phyloP scores from a whole-genome alignment of 2,797 vertebrate species.

The Echeneis naucrates region DNA sequence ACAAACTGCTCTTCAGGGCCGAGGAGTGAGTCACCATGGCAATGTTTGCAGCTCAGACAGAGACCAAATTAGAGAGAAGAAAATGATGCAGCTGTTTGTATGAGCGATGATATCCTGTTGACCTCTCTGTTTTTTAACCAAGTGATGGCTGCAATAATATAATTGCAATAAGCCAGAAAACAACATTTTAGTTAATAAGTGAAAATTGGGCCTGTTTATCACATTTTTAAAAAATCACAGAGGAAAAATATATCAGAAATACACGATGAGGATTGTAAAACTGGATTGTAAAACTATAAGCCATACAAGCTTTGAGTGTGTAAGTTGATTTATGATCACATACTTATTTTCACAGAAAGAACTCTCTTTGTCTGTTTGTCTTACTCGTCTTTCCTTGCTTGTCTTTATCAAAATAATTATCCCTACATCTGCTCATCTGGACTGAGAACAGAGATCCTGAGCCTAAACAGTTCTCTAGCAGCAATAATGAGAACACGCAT shows the following conservation, averaged over 20 bases:
- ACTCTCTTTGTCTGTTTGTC: neutral
- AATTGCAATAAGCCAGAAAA: neutral
- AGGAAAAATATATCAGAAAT: neutral
- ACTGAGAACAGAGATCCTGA: slow-evolving; percentile 24
- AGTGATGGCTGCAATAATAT: neutral
- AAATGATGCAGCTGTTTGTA: slow-evolving; percentile 47
- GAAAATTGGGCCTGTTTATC: neutral
- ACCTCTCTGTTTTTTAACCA: neutral
- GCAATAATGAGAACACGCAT: slow-evolving; percentile 29
- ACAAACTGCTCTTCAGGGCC: slow-evolving; percentile 33
- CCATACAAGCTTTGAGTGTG: neutral
- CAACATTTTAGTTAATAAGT: slow-evolving; percentile 1
- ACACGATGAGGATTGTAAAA: neutral
- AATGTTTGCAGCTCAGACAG: slow-evolving; percentile 40
- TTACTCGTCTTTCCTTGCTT: neutral
- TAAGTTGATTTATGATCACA: neutral
- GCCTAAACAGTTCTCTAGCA: slow-evolving; percentile 32
- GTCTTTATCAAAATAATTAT: slow-evolving; percentile 14
- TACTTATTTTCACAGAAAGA: neutral
- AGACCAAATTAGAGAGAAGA: slow-evolving; percentile 34
- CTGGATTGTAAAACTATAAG: neutral
- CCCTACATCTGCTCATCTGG: slow-evolving; percentile 46
- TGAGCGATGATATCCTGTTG: slow-evolving; percentile 33
- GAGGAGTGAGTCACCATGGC: slow-evolving; percentile 44
- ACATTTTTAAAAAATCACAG: neutral